A percentile compares a stretch with the other conserved stretches of the same genome.
Conservation (phyloP, 1,140 invertebrate species). For the Daktulosphaira vitifoliae region DNA sequence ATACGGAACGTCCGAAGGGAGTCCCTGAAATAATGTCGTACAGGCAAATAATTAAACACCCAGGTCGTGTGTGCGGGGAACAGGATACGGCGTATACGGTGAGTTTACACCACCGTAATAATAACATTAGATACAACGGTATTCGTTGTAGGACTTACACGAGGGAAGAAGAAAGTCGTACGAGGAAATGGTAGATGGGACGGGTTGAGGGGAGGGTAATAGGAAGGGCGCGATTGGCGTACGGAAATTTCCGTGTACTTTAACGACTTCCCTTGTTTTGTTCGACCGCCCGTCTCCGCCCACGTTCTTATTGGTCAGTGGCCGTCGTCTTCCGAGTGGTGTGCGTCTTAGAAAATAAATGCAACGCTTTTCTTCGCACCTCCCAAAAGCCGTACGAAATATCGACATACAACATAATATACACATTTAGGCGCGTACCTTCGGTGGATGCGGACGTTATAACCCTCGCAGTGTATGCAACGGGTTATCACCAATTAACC, state of each 20-base stretch:
- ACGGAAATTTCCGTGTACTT: slow-evolving; percentile 32
- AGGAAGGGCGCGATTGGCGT: slow-evolving; percentile 27
- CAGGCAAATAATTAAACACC: slow-evolving; percentile 9
- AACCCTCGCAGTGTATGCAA: too few relatives aligned
- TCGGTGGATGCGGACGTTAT: too few relatives aligned
- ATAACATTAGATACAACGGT: slow-evolving; percentile 4
- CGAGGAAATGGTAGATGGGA: not conserved
- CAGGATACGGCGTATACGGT: not conserved
- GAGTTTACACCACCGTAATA: not conserved
- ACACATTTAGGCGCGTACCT: too few relatives aligned
- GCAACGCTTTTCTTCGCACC: too few relatives aligned
- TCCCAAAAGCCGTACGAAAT: too few relatives aligned
- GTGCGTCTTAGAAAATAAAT: too few relatives aligned
- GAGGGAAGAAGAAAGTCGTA: not conserved
- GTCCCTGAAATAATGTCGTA: not conserved
- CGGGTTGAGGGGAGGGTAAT: not conserved
- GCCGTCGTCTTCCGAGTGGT: too few relatives aligned
- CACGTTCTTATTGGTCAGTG: slow-evolving; percentile 31
- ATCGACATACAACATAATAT: too few relatives aligned
- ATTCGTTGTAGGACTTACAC: not conserved
- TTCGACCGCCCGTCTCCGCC: slow-evolving; percentile 14
- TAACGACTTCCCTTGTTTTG: slow-evolving; percentile 34
- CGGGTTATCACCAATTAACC: too few relatives aligned
- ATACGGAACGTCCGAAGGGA: too few relatives aligned
- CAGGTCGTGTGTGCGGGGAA: not conserved